These are phyloP conservation scores for Gonocerus acuteangulatus DNA, from an alignment of 2,888 invertebrate genomes.

Conservation along the genomic window DNA sequence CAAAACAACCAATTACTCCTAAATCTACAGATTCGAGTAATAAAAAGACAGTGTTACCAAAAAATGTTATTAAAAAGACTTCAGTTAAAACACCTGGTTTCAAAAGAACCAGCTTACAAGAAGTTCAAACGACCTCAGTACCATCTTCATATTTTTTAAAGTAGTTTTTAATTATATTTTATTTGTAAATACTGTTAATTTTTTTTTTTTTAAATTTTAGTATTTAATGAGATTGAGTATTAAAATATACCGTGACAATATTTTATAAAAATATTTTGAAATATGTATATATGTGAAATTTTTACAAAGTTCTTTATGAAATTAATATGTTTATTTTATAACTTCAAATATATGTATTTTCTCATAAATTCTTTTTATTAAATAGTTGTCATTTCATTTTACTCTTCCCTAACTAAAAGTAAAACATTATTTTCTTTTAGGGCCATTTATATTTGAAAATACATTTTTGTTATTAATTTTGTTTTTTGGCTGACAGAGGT, in stretches of 20 bases:
- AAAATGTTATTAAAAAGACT: slow-evolving; percentile 24
- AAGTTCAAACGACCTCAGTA: slow-evolving; percentile 17
- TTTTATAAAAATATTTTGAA: background rate
- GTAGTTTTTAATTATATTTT: slow-evolving; percentile 1
- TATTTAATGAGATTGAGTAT: background rate
- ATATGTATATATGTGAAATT: background rate
- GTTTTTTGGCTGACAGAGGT: no score
- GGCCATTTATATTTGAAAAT: no score
- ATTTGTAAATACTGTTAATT: background rate
- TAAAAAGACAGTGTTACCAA: slow-evolving; percentile 18
- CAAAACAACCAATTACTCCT: no score
- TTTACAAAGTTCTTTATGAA: no score
- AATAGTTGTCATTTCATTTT: no score
- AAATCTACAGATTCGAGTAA: slow-evolving; percentile 7
- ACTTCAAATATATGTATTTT: no score
- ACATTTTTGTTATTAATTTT: no score
- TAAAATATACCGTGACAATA: background rate
- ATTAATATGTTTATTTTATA: no score
- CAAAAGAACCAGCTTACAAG: slow-evolving; percentile 21
- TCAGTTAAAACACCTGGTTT: slow-evolving; percentile 23
- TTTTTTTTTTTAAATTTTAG: background rate
- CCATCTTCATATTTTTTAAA: slow-evolving; percentile 34
- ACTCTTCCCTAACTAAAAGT: no score
- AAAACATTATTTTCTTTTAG: no score
- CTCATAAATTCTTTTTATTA: no score